A percentile compares a stretch with the other conserved stretches of the same genome.
phyloP scores from a whole-genome alignment of 2,888 invertebrate genomes.

The Pristionchus maxplancki region DNA sequence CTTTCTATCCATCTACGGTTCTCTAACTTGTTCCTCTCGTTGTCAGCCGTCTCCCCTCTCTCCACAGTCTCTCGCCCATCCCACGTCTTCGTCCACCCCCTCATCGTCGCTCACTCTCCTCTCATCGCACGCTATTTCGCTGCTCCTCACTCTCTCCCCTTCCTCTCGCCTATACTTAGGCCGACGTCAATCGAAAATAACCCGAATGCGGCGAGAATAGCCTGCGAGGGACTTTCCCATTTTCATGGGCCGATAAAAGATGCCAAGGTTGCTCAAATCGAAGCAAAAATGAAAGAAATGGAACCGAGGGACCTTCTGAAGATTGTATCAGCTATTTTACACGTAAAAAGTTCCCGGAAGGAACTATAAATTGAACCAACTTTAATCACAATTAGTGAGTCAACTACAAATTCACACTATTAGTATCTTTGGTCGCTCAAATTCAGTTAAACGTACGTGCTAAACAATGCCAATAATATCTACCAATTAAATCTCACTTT shows the following conservation, averaged over 20 bases:
- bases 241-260: not conserved
- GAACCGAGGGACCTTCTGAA: not conserved
- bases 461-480: not conserved
- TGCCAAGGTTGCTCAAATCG: not conserved
- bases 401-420: not conserved
- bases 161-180: conserved; percentile 49
- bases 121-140: not conserved
- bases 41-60: not conserved
- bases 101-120: not conserved
- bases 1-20: conserved; percentile 21
- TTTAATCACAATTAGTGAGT: not conserved
- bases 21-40: conserved; percentile 44
- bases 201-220: conserved; percentile 45
- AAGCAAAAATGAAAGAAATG: not conserved
- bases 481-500: no score
- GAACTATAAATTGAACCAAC: not conserved
- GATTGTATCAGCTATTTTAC: not conserved
- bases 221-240: conserved; percentile 33
- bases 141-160: conserved; percentile 30
- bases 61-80: not conserved
- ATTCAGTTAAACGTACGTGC: not conserved
- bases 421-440: not conserved
- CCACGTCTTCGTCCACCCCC: conserved; percentile 38
- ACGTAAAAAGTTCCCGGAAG: no score
- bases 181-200: conserved; percentile 53